Conservation (phyloP, 2,797 vertebrate species). For the Microctenopoma steveboyesi region DNA sequence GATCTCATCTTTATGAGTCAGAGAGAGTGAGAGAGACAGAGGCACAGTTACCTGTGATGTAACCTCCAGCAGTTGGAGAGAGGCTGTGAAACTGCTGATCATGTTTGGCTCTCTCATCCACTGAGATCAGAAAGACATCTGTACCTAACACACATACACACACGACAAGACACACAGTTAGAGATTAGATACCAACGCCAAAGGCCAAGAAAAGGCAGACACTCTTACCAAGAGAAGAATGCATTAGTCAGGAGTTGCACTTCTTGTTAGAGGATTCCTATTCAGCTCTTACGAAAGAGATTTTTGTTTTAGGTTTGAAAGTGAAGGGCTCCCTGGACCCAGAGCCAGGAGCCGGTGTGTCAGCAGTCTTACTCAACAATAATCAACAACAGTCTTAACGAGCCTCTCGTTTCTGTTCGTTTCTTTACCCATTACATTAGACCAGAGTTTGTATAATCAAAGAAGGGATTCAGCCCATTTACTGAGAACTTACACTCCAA, state of each 20-base stretch:
- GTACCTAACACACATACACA: slow-evolving; percentile 77
- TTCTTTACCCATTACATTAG: background rate
- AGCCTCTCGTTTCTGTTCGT: no score
- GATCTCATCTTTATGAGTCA: background rate
- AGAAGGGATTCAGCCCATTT: background rate
- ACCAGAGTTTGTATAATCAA: background rate
- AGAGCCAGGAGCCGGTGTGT: background rate
- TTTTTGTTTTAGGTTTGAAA: background rate
- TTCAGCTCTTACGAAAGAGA: background rate
- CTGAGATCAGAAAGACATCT: slow-evolving; percentile 94
- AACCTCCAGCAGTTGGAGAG: slow-evolving; percentile 90
- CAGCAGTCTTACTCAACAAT: background rate
- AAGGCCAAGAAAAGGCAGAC: slow-evolving; percentile 27
- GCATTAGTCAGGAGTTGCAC: slow-evolving; percentile 55
- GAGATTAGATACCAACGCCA: slow-evolving; percentile 2
- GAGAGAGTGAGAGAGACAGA: background rate
- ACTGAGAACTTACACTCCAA: background rate
- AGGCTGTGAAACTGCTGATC: slow-evolving; percentile 98
- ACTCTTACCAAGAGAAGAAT: slow-evolving; percentile 35
- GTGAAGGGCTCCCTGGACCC: background rate
- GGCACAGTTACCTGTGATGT: slow-evolving; percentile 89
- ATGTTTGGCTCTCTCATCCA: slow-evolving; percentile 96
- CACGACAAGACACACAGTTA: background rate
- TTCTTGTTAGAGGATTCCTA: slow-evolving; percentile 48
- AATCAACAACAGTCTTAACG: background rate